Evolutionary conservation across 2,797 vertebrate species (phyloP), one percentile per base, ranked within the genome.

Genomic region (Serranus cabrilla): DNA sequence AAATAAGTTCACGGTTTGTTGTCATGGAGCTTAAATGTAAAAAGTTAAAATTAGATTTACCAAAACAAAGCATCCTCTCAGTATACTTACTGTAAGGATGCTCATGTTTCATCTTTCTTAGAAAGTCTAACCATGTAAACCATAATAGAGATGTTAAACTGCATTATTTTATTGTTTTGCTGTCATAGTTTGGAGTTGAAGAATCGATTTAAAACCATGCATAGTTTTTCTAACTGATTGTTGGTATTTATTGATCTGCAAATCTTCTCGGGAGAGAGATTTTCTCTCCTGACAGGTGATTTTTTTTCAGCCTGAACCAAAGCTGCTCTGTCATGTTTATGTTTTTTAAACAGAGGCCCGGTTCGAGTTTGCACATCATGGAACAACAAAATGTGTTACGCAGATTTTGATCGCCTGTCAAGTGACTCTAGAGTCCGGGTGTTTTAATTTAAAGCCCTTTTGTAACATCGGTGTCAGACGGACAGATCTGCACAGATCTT

Each of bases 311-410:
- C 50, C 70, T 76, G 69, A 82, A 81, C 76, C 80, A 86, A 84
- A 88, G 84, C 78, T 86, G 55, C 74, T 85, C 31, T 52, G 27
- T 74, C 21, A 11, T 31, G 37, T 70, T 67, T 21, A 5, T 25
- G 39, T 31, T 37, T 56, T 0, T 25, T 40, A 16, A 57, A 78
- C 16, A 43, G 25, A 43, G 39, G 12, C 18, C 16, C 0, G 0
- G 63, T 42, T 83, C 10, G 7, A 51, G 50, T 83, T 89, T 88
- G 75, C 80, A 84, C 76, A 74, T 82, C 50, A 51, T 72, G 10
- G 72, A 81, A 60, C 49, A 56, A 55, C 47, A 14, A 18, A 65
- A 71, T 49, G 16, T 63, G 42, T 80, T 31, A 10, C 12, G 17
- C 68, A 40, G 46, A 61, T 66, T n/a, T 23, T 64, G 42, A n/a